Evolutionary conservation across 2,113 vertebrate genomes (phyloP).

Genomic region (Xenus cinereus): DNA sequence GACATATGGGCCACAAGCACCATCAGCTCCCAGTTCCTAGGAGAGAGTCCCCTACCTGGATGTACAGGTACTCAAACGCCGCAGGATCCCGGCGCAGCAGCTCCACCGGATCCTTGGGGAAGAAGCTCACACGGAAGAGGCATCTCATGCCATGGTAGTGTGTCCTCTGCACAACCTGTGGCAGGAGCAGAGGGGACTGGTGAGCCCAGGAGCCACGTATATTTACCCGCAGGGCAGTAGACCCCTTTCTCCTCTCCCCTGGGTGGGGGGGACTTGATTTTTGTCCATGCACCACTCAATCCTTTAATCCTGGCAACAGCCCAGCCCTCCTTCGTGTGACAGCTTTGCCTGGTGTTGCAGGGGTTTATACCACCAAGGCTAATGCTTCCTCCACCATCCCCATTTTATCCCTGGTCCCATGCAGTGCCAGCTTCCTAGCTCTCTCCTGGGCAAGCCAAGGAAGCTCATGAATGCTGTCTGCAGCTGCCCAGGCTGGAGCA

Average conservation of each 20-base stretch:
- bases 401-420: background rate
- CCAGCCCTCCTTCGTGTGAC: background rate
- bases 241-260: background rate
- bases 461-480: background rate
- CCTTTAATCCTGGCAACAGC: background rate
- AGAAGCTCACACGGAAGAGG: slow-evolving; percentile 96
- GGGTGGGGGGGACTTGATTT: accelerated
- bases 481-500: background rate
- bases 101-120: slow-evolving; percentile 96
- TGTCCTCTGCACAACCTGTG: slow-evolving; percentile 95
- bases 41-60: slow-evolving; percentile 79
- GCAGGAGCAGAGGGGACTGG: background rate
- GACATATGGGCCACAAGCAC: accelerated
- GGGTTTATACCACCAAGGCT: background rate
- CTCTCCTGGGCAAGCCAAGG: background rate
- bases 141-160: slow-evolving; percentile 99
- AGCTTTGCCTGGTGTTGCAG: background rate
- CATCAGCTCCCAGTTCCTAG: background rate
- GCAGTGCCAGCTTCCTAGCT: background rate
- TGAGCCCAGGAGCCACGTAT: background rate
- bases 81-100: slow-evolving; percentile 91
- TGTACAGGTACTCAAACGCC: slow-evolving; percentile 97
- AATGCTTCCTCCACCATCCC: accelerated
- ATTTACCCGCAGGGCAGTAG: background rate
- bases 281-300: background rate